A percentile compares a stretch with the other conserved stretches of the same genome.
phyloP scores from a whole-genome alignment of 2,888 invertebrate genomes.

The Ellobium chinense region DNA sequence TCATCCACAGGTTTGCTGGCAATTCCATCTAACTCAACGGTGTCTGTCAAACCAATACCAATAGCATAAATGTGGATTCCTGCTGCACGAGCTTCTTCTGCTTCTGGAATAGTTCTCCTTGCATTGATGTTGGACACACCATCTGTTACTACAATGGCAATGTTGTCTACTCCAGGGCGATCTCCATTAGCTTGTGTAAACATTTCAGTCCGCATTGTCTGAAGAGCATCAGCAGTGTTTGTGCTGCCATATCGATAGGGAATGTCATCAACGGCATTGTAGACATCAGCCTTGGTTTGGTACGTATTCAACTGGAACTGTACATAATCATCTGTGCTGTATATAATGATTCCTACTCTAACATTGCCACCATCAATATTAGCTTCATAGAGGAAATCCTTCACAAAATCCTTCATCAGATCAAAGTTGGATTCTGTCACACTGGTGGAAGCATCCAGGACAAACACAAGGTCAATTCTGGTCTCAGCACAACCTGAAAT shows the following conservation, averaged over 20 bases:
- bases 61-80: constrained; percentile 66
- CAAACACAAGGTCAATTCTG: constrained; percentile 65
- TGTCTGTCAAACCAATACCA: constrained; percentile 64
- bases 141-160: constrained; percentile 73
- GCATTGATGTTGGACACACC: constrained; percentile 74
- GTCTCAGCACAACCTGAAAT: constrained; percentile 57
- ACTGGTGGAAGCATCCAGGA: constrained; percentile 73
- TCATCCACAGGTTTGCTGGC: constrained; percentile 62
- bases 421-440: constrained; percentile 64
- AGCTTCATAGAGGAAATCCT: constrained; percentile 58
- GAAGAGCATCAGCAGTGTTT: constrained; percentile 71
- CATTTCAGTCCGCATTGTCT: constrained; percentile 63
- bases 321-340: constrained; percentile 61
- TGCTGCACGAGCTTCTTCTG: constrained; percentile 56
- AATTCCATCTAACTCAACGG: constrained; percentile 69
- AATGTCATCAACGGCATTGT: constrained; percentile 60
- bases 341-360: constrained; percentile 69
- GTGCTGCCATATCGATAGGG: constrained; percentile 68
- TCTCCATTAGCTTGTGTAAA: constrained; percentile 67
- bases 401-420: constrained; percentile 59
- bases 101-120: constrained; percentile 64
- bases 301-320: constrained; percentile 65
- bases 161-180: constrained; percentile 61
- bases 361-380: constrained; percentile 66
- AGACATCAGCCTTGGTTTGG: constrained; percentile 54